Percentiles rank a stretch among this genome's conserved stretches.
These are phyloP conservation scores for Amiota minor DNA, from an alignment of 2,888 invertebrate species.

Conservation along the genomic window DNA sequence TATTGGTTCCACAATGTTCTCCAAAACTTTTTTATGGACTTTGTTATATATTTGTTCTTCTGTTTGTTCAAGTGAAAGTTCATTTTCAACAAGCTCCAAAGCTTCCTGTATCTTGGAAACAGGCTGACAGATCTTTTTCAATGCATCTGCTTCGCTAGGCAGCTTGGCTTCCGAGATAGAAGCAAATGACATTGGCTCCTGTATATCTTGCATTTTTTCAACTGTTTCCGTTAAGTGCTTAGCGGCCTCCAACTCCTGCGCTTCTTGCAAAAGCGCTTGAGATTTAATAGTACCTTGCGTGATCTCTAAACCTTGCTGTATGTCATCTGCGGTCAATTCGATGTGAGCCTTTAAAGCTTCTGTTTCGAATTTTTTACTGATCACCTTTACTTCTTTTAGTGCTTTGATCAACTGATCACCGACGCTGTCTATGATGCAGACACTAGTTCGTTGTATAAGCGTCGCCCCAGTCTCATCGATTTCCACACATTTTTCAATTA, in stretches of 20 bases:
- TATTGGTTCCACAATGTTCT: constrained; percentile 68
- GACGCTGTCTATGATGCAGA: constrained; percentile 78
- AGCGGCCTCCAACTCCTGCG: constrained; percentile 72
- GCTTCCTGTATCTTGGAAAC: constrained; percentile 74
- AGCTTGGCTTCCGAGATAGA: constrained; percentile 66
- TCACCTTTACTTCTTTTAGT: constrained; percentile 75
- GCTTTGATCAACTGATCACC: constrained; percentile 76
- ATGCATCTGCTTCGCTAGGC: constrained; percentile 69
- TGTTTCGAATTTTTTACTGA: constrained; percentile 74
- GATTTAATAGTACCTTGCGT: constrained; percentile 76
- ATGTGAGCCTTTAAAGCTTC: constrained; percentile 74
- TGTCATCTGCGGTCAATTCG: constrained; percentile 74
- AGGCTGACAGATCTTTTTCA: constrained; percentile 72
- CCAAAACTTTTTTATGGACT: constrained; percentile 67
- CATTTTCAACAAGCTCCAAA: constrained; percentile 71
- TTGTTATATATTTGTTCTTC: constrained; percentile 70
- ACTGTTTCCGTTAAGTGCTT: constrained; percentile 72
- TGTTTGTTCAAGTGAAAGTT: constrained; percentile 69
- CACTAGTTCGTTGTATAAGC: constrained; percentile 80
- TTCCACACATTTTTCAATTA: constrained; percentile 81
- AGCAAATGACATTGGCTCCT: constrained; percentile 67
- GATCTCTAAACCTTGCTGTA: constrained; percentile 75
- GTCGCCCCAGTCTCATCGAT: constrained; percentile 80
- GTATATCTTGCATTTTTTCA: constrained; percentile 70
- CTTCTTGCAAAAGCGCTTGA: constrained; percentile 76